Base-by-base conservation (phyloP, 2,113 vertebrate species). In the Engystomops pustulosus region DNA sequence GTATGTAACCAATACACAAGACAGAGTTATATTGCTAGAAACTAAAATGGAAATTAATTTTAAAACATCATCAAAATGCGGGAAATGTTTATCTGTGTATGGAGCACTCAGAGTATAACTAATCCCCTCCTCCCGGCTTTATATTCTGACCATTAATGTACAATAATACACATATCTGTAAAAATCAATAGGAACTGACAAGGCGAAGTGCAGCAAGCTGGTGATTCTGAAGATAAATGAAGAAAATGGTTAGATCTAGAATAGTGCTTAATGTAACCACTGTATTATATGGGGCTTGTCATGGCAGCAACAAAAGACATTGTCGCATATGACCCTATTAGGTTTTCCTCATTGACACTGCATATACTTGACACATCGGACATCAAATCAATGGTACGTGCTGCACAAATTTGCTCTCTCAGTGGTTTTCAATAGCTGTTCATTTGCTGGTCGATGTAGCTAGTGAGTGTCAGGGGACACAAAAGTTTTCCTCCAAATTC, bases 351-450 rank as follows among this genome's bases (percentile, higher is more conserved):
- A 65, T 65, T 65, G 60, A 65, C 18, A 65, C 15, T 65, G 60
- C 27, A 65, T 17, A 65, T 32, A 32, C 14, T 30, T 65, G 60
- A 32, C 27, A 32, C 60, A 18, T 30, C 32, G 30, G 60, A 65
- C 60, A 65, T 65, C 27, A 32, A 32, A 65, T 65, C 60, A 65
- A 65, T 65, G 60, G 12, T 65, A 65, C 60, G 32, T 34, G 60
- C 4, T 32, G 30, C 14, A 65, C 27, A 65, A 34, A 34, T 65
- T 17, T 65, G 60, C 60, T 65, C 60, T 65, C 27, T 34, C 60
- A 65, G 60, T 65, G 60, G 60, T 65, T 32, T 65, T 65, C 60
- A 65, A 65, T 65, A 32, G 60, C 60, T 65, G 60, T 17, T 32
- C 15, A 65, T 65, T 65, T 65, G 27, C 60, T 65, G 60, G 60